phyloP scores from a whole-genome alignment of 2,113 vertebrate genomes.

The Tyto alba region DNA sequence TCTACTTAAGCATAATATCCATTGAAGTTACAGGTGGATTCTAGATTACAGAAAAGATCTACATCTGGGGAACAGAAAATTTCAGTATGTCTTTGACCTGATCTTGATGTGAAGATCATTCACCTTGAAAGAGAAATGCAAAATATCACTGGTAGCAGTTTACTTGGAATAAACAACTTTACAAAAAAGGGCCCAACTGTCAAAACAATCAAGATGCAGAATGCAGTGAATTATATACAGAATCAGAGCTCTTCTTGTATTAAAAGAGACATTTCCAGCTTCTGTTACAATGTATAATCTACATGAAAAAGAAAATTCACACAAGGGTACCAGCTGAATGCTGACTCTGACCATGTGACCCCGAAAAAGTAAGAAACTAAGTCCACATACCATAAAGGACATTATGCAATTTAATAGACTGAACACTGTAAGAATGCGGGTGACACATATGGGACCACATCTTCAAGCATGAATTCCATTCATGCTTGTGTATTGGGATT shows the following conservation, averaged over 20 bases:
- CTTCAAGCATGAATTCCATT: neutral
- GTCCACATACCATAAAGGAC: neutral
- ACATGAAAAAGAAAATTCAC: neutral
- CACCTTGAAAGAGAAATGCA: neutral
- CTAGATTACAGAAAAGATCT: neutral
- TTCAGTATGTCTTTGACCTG: neutral
- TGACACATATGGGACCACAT: neutral
- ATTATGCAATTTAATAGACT: neutral
- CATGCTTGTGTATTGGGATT: neutral
- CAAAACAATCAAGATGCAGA: neutral
- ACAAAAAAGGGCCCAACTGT: accelerated
- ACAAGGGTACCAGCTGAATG: neutral
- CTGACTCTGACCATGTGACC: neutral
- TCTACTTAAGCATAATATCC: neutral
- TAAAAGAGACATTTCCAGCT: neutral
- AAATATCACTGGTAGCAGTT: neutral
- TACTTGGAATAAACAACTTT: neutral
- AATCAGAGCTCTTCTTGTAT: neutral
- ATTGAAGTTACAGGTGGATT: neutral
- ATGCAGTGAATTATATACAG: neutral
- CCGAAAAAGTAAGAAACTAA: neutral
- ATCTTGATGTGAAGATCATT: neutral
- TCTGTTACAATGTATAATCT: neutral
- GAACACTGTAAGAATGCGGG: neutral
- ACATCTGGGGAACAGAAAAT: neutral